A percentile compares a stretch with the other conserved stretches of the same genome.
These are phyloP conservation scores for Nasonovia ribisnigri DNA, from an alignment of 2,888 invertebrate species.

Conservation along the genomic window DNA sequence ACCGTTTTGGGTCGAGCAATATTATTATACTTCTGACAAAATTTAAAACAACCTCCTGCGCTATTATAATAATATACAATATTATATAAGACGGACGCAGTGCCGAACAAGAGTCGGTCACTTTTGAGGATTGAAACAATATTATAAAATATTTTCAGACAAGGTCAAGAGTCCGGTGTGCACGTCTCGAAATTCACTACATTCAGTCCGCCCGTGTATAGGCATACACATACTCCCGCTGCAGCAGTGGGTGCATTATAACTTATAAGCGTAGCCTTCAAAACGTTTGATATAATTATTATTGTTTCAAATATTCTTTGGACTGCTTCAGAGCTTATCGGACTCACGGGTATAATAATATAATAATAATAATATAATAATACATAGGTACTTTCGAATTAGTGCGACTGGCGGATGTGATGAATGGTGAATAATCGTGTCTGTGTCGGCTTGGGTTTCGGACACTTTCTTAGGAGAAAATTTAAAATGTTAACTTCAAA, in stretches of 20 bases:
- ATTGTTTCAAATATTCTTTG: neutral
- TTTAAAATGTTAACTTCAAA: neutral
- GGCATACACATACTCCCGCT: neutral
- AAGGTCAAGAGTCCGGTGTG: neutral
- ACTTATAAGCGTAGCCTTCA: neutral
- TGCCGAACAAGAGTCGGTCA: conserved; percentile 13
- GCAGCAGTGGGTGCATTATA: neutral
- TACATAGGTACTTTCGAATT: neutral
- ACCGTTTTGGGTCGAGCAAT: neutral
- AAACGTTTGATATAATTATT: neutral
- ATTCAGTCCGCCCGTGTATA: neutral
- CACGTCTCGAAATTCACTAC: neutral
- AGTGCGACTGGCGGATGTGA: neutral
- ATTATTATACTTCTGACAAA: neutral
- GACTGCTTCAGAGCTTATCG: neutral
- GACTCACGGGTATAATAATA: neutral
- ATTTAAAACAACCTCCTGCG: neutral
- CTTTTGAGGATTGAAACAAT: conserved; percentile 18
- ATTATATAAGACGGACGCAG: neutral
- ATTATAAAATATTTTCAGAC: neutral
- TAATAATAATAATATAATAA: no score
- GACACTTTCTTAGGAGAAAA: neutral
- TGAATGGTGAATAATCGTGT: neutral
- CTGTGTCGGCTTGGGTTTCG: neutral
- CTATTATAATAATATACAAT: neutral